Evolutionary conservation across 2,888 invertebrate genomes (phyloP).

Genomic region (Carterocephalus palaemon): DNA sequence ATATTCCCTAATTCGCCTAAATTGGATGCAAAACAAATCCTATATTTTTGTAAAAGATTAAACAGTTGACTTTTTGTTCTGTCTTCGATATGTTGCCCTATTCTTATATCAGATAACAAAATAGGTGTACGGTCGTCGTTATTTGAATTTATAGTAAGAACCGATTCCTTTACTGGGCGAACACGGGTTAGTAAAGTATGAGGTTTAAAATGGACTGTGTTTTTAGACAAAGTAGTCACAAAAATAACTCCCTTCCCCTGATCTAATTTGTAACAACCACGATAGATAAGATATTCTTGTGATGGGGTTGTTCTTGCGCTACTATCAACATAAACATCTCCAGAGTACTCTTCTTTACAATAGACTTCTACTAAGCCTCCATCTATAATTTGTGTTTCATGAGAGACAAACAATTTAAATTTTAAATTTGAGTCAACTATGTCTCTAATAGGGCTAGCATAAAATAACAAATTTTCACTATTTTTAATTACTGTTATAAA

Average conservation of each 20-base stretch:
- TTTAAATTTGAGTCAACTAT: neutral
- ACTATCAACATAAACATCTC: neutral
- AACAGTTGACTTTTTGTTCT: conserved; percentile 2
- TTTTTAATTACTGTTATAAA: conserved; percentile 2
- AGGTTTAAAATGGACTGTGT: neutral
- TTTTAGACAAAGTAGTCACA: conserved; percentile 5
- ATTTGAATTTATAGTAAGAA: neutral
- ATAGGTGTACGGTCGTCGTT: neutral
- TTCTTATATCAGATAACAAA: neutral
- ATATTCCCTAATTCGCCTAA: conserved; percentile 29
- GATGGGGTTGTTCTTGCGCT: neutral
- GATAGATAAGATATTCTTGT: conserved; percentile 25
- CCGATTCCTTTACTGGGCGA: conserved; percentile 4
- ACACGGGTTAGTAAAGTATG: conserved; percentile 14
- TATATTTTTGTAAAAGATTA: conserved; percentile 22
- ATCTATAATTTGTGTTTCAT: neutral
- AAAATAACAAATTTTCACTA: neutral
- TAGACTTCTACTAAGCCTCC: neutral
- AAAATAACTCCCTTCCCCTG: conserved; percentile 22
- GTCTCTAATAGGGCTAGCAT: neutral
- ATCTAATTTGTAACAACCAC: conserved; percentile 21
- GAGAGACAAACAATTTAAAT: neutral
- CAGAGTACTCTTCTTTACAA: neutral
- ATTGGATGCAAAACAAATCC: conserved; percentile 25
- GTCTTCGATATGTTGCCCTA: neutral